Evolutionary conservation across 1,140 invertebrate genomes (phyloP), one percentile per base, ranked within the genome.

Genomic region (Cardiocondyla obscurior): DNA sequence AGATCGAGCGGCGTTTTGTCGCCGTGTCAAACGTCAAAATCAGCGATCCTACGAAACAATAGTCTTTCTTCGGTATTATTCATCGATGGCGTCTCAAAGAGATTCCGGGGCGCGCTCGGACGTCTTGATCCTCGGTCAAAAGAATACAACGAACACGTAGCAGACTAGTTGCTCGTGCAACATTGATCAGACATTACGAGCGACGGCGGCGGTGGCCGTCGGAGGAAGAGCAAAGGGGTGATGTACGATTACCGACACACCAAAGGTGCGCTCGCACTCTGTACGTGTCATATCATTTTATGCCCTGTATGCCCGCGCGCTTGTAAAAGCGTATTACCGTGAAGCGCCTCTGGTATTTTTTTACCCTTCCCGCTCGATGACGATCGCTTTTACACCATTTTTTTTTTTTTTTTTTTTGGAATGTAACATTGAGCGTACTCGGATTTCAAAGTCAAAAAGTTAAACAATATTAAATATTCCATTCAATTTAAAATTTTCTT

Each of bases 101-200:
- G n/a, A 51, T 25, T n/a, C 1, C 22, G 19, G 25, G 14, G 44
- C 8, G 22, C 64, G 33, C 12, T 16, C 49, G 42, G 16, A 28
- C 51, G 57, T 33, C 65, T 64, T 65, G 36, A 67, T 72, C 36
- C 64, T 60, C 55, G 65, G 58, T 36, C 60, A 51, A 65, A 62
- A 72, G 39, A 70, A 36, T 53, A 44, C 58, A 33, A 74, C 69
- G 25, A 77, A 85, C 82, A 87, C 85, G 86, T 82, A 87, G 74
- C 64, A 88, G 77, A 88, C 87, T 74, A 77, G 81, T 49, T 76
- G 72, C 46, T 83, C 83, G 51, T 87, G 83, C 77, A 88, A 88
- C 86, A 87, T 88, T 88, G 87, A 87, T 88, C 79, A 85, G 86
- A 85, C 83, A 82, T 88, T 85, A 85, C 83, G 79, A 81, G 74